Evolutionary conservation across 2,797 vertebrate species (phyloP).

Genomic region (Linurgus olivaceus): DNA sequence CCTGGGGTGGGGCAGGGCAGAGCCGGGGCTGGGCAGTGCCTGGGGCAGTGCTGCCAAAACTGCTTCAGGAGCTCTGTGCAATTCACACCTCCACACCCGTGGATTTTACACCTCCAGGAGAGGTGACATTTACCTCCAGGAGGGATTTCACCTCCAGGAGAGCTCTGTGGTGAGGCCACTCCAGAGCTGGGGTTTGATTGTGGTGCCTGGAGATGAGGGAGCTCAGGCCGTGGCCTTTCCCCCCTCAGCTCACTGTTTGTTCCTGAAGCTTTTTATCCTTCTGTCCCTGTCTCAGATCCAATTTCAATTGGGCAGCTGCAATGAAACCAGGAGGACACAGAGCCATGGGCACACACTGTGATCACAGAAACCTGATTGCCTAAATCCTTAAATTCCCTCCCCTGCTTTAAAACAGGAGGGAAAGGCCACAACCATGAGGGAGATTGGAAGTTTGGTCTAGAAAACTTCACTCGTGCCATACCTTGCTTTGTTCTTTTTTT

Average conservation of each 20-base stretch:
- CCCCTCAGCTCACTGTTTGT: not conserved
- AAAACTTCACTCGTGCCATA: not conserved
- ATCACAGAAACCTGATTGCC: slow-evolving; percentile 2
- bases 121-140: not conserved
- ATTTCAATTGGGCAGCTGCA: not conserved
- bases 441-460: not conserved
- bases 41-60: not conserved
- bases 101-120: not conserved
- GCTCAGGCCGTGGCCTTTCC: not conserved
- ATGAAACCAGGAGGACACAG: not conserved
- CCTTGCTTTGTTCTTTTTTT: not conserved
- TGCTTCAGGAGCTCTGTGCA: not conserved
- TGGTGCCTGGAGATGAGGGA: not conserved
- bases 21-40: not conserved
- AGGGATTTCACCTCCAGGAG: not conserved
- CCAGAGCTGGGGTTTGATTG: not conserved
- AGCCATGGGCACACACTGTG: slow-evolving; percentile 51
- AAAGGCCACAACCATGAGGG: not conserved
- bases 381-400: not conserved
- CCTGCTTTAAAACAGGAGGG: not conserved
- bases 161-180: not conserved
- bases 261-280: not conserved
- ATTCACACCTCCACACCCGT: too few relatives aligned
- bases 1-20: not conserved
- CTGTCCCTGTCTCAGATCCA: not conserved